Conservation (phyloP, 2,113 vertebrate species). For the Phalacrocorax brasilianus region DNA sequence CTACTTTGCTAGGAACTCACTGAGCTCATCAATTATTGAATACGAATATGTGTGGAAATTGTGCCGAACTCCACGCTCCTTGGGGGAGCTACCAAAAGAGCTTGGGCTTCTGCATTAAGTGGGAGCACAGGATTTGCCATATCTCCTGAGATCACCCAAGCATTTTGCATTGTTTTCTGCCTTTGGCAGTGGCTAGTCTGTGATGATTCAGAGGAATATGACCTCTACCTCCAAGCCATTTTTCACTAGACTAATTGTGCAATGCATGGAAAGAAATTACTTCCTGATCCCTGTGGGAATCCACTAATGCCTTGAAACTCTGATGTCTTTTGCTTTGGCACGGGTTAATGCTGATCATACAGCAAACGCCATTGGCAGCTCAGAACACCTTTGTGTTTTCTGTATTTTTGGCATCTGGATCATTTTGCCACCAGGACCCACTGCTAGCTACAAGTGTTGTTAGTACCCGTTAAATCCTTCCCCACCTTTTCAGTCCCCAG, state of each 20-base stretch:
- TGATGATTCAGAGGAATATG: neutral
- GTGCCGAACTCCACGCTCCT: neutral
- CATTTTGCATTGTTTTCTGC: neutral
- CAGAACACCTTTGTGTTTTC: neutral
- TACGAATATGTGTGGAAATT: neutral
- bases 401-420: neutral
- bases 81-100: neutral
- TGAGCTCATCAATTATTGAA: slow-evolving; percentile 28
- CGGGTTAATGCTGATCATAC: neutral
- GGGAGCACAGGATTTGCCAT: neutral
- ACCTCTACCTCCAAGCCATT: neutral
- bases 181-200: neutral
- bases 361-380: neutral
- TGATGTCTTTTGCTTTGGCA: neutral
- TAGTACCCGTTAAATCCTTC: neutral
- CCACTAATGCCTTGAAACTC: neutral
- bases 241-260: slow-evolving; percentile 25
- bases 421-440: neutral
- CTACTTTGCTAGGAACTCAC: neutral
- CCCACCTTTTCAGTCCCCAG: neutral
- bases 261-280: neutral
- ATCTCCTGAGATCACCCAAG: neutral
- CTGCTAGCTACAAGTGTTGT: neutral
- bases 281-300: neutral
- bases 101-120: neutral